Evolutionary conservation across 2,797 vertebrate genomes (phyloP).

Genomic region (Falco novaeseelandiae): DNA sequence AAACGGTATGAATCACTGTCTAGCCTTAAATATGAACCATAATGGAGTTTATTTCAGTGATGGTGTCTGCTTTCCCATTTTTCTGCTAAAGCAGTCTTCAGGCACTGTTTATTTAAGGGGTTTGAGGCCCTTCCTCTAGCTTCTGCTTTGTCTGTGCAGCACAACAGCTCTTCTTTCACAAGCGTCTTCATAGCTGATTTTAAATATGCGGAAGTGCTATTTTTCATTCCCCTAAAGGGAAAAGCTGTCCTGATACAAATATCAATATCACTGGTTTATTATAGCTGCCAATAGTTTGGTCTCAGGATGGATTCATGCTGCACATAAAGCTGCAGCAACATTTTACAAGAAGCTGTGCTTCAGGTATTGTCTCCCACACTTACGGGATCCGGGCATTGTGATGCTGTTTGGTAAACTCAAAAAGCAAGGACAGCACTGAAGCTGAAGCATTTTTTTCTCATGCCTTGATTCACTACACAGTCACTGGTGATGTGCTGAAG

Average conservation of each 20-base stretch:
- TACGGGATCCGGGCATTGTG: background rate
- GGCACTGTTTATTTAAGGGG: background rate
- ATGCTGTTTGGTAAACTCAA: background rate
- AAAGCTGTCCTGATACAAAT: slow-evolving; percentile 21
- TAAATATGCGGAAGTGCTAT: background rate
- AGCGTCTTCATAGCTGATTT: background rate
- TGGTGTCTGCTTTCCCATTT: slow-evolving; percentile 32
- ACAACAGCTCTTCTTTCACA: background rate
- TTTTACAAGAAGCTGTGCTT: background rate
- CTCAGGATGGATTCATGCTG: background rate
- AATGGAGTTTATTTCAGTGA: slow-evolving; percentile 13
- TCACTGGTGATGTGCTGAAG: background rate
- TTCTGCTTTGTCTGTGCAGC: background rate
- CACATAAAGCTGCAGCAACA: background rate
- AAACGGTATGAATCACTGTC: slow-evolving; percentile 61
- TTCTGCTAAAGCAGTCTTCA: background rate
- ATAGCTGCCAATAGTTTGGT: background rate
- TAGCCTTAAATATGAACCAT: slow-evolving; percentile 39
- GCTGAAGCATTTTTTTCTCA: background rate
- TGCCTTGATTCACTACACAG: background rate
- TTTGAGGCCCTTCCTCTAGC: background rate
- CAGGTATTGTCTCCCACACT: background rate
- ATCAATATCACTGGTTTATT: slow-evolving; percentile 13
- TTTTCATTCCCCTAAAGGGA: background rate
- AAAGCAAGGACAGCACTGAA: background rate